Evolutionary conservation across 2,113 vertebrate genomes (phyloP), one percentile per base, ranked within the genome.

Genomic region (Terrapene triunguis): DNA sequence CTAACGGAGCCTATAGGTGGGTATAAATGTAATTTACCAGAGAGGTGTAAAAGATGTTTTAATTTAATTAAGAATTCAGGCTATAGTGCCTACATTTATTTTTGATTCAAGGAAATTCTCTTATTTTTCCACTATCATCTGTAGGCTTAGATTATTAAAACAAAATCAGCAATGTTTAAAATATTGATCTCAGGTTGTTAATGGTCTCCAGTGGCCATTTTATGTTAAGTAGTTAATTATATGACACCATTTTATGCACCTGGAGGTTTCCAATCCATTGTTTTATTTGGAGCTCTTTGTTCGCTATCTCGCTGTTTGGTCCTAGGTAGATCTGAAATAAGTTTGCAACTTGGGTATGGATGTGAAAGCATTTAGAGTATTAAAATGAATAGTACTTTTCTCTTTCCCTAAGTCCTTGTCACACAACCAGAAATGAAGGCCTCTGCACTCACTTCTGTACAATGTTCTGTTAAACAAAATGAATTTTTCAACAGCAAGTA

Each of bases 61-160:
- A 88, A 25, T 79, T 94, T 51, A 87, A 92, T 27, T 62, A 38
- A 1, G 1, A 54, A 72, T 82, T 82, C 25, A 74, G 6, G 44
- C 1, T 4, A 0, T 1, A 19, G 3, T 84, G 5, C 4, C 4
- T 84, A 24, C 44, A 78, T 83, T 84, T 57, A 24, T 12, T 59
- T 47, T 82, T 5, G 1, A 91, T 83, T 88, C 38, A 87, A 91
- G 94, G 57, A 93, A 3, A 0, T 84, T 94, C 19, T 55, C n/a
- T 21, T 4, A 1, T 1, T 82, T 87, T 69, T 76, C 4, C 72
- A 54, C 47, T 44, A 38, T 48, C 85, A 95, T 89, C 42, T 85
- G 6, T 96, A 96, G 51, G 9, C 85, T 92, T 89, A 94, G n/a
- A 92, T 82, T 94, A 96, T 83, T 93, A 94, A 92, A 95, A 93